Conservation (phyloP, 2,113 vertebrate species). For the Eupsittula cactorum region DNA sequence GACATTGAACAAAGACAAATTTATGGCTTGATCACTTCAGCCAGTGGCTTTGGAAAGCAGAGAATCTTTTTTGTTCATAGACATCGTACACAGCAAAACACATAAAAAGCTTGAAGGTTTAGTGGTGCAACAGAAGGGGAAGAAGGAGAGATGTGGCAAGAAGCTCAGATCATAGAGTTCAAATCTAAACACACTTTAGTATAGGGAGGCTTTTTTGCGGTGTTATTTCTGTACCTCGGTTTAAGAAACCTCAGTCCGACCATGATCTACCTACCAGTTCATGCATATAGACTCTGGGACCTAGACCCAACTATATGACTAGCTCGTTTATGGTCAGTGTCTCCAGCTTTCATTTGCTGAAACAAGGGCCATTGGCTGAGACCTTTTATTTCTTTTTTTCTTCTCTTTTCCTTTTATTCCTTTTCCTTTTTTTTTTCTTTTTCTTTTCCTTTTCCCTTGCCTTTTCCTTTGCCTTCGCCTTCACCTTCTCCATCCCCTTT, state of each 20-base stretch:
- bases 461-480: not conserved
- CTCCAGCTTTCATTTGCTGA: not conserved
- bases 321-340: not conserved
- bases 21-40: not conserved
- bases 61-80: not conserved
- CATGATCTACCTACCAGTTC: not conserved
- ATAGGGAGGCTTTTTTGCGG: not conserved
- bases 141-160: not conserved
- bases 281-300: not conserved
- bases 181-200: not conserved
- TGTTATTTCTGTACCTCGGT: not conserved
- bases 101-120: not conserved
- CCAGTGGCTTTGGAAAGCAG: not conserved
- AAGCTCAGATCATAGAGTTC: not conserved
- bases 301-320: not conserved
- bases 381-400: not conserved
- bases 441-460: too few species aligned
- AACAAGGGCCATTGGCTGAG: not conserved
- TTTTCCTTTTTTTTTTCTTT: not conserved
- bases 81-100: not conserved
- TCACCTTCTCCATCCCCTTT: not conserved
- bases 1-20: not conserved
- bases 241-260: not conserved
- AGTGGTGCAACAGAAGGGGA: not conserved
- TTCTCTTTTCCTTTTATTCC: not conserved